Conservation (phyloP, 2,888 invertebrate species). For the Diploptera punctata region DNA sequence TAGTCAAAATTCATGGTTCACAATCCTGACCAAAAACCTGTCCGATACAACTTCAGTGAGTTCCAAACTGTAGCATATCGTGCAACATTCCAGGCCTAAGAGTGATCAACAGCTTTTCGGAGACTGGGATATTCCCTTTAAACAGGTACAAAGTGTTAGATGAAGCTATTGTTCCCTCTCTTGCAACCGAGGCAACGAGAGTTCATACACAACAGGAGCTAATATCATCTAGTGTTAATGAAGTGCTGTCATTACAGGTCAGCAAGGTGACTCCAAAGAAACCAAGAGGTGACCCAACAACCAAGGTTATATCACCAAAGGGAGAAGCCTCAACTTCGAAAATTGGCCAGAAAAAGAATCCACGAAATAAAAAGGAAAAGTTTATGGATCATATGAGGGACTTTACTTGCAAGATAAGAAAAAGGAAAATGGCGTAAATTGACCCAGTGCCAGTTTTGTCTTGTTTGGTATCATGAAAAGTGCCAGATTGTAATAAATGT, state of each 20-base stretch:
- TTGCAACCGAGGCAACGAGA: too few species aligned
- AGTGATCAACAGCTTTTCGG: background rate
- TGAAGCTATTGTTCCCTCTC: too few species aligned
- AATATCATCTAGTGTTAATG: background rate
- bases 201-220: background rate
- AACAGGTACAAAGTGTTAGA: too few species aligned
- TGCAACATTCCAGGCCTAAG: background rate
- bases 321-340: too few species aligned
- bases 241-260: background rate
- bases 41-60: background rate
- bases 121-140: too few species aligned
- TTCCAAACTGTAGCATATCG: background rate
- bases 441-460: too few species aligned
- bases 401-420: background rate
- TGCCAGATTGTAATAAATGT: too few species aligned
- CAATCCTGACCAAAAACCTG: background rate
- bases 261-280: background rate
- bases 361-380: background rate
- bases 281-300: background rate
- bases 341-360: too few species aligned
- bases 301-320: background rate
- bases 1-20: background rate
- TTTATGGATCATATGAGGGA: background rate
- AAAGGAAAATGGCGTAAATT: background rate
- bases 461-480: too few species aligned